A percentile compares a stretch with the other conserved stretches of the same genome.
phyloP scores from a whole-genome alignment of 2,113 vertebrate genomes.

The Columba livia region DNA sequence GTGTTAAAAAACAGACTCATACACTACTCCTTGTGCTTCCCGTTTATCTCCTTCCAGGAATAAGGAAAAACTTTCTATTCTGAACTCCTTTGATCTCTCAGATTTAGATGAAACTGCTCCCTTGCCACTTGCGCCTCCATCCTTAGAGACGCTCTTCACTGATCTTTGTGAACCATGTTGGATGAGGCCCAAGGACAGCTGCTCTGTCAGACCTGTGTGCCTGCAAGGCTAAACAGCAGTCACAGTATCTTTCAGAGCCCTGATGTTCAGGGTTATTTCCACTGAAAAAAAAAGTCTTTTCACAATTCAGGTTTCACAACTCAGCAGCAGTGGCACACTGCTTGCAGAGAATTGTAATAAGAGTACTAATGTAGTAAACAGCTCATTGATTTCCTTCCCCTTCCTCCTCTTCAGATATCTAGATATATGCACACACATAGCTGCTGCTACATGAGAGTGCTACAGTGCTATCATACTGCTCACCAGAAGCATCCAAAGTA shows the following conservation, averaged over 20 bases:
- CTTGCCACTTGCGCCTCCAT: accelerated
- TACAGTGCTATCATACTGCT: background rate
- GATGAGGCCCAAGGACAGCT: background rate
- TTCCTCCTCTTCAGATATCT: background rate
- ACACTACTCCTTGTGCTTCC: background rate
- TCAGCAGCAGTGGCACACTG: background rate
- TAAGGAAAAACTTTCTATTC: background rate
- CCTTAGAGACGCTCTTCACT: background rate
- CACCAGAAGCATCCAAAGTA: background rate
- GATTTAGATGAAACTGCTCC: background rate
- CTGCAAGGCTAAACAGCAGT: background rate
- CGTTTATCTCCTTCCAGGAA: constrained; percentile 37
- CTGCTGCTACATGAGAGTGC: background rate
- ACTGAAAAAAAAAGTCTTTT: background rate
- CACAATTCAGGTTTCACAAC: background rate
- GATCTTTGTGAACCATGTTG: background rate
- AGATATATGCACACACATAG: background rate
- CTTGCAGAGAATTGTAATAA: background rate
- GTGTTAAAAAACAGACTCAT: background rate
- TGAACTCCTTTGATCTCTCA: constrained; percentile 7
- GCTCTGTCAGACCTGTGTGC: background rate
- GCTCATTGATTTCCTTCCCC: background rate
- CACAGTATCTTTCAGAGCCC: background rate
- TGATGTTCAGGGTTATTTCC: background rate
- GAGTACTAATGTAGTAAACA: background rate